Evolutionary conservation across 2,888 invertebrate species (phyloP).

Genomic region (Leptarthrus brevirostris): DNA sequence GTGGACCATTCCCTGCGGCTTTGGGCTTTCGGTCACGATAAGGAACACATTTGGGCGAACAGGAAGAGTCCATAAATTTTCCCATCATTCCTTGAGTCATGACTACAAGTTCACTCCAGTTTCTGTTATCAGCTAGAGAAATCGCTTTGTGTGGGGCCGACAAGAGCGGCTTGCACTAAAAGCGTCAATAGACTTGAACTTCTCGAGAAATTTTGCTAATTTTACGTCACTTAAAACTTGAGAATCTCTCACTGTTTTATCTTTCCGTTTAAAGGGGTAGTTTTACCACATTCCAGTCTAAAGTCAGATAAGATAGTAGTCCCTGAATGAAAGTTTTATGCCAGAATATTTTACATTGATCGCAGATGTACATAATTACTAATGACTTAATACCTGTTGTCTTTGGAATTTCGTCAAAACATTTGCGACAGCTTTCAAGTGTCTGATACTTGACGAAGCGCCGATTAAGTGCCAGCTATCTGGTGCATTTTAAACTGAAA

Average conservation of each 20-base stretch:
- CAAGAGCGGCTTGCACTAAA: slow-evolving; percentile 6
- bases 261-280: not conserved
- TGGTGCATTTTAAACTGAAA: too few species aligned
- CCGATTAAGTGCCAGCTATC: too few species aligned
- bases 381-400: too few species aligned
- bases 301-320: too few species aligned
- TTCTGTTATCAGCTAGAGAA: slow-evolving; percentile 23
- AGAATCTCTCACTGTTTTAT: slow-evolving; percentile 25
- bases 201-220: slow-evolving; percentile 8
- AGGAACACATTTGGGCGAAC: slow-evolving; percentile 33
- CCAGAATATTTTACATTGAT: too few species aligned
- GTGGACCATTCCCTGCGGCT: slow-evolving; percentile 36
- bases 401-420: too few species aligned
- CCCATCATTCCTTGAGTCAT: slow-evolving; percentile 23
- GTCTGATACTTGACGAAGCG: too few species aligned
- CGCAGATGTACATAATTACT: too few species aligned
- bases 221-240: slow-evolving; percentile 30
- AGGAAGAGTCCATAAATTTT: slow-evolving; percentile 42
- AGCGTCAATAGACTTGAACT: slow-evolving; percentile 20
- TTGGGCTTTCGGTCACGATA: slow-evolving; percentile 44
- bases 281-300: too few species aligned
- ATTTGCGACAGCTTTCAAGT: too few species aligned
- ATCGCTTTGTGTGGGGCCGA: slow-evolving; percentile 40
- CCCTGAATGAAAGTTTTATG: too few species aligned
- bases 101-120: slow-evolving; percentile 25